Conservation (phyloP, 2,797 vertebrate genomes). For the Apogon hyalosoma region DNA sequence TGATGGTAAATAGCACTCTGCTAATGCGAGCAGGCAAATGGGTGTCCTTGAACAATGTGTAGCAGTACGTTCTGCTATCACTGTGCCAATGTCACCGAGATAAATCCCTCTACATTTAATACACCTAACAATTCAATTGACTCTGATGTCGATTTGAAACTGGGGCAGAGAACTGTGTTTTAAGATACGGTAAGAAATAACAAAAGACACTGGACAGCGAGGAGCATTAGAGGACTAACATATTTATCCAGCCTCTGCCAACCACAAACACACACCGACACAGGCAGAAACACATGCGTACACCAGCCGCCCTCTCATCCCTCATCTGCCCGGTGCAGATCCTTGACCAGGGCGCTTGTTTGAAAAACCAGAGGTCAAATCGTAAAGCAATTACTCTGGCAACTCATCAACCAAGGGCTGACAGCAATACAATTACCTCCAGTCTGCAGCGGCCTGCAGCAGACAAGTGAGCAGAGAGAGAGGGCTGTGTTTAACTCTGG, state of each 20-base stretch:
- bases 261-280: constrained; percentile 25
- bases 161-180: constrained; percentile 14
- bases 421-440: constrained; percentile 82
- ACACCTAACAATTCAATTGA: constrained; percentile 31
- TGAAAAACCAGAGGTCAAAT: constrained; percentile 80
- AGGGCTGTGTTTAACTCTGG: constrained; percentile 67
- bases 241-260: constrained; percentile 49
- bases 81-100: constrained; percentile 31
- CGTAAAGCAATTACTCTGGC: constrained; percentile 79
- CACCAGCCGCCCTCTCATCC: constrained; percentile 52
- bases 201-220: constrained; percentile 34
- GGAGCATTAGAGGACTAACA: constrained; percentile 39
- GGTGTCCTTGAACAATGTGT: constrained; percentile 23
- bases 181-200: constrained; percentile 12
- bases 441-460: constrained; percentile 59
- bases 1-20: no score
- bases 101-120: constrained; percentile 29
- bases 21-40: no score
- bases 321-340: constrained; percentile 67
- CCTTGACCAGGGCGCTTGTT: constrained; percentile 78
- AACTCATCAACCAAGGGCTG: constrained; percentile 80
- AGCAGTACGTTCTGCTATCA: constrained; percentile 7
- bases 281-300: constrained; percentile 19
- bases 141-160: constrained; percentile 29
- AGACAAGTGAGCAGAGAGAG: constrained; percentile 52